Base-by-base conservation (phyloP, 1,140 invertebrate species). In the Mamestra configurata region DNA sequence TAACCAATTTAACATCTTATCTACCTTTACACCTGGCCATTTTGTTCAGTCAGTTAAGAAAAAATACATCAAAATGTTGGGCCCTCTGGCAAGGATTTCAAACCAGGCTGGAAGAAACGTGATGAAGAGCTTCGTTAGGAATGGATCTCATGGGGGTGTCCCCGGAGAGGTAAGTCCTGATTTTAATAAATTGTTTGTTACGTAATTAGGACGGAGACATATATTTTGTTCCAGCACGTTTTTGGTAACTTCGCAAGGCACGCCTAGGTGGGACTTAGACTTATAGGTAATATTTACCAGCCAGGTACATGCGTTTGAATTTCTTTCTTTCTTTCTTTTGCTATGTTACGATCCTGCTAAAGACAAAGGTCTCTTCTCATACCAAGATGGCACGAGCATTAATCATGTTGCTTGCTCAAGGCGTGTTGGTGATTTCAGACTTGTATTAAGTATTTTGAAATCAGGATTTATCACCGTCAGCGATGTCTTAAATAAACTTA, bases 161-260 rank as follows among this genome's bases (percentile, higher is more conserved):
- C 96, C 96, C 77, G 96, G 96, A 80, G 95, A 95, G 92, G 97
- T 97, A 95, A 93, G 93, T 88, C 31, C 13, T 7, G 35, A 22
- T 77, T 31, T 43, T 49, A 46, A 10, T 55, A 75, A 7, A 57
- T 77, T 51, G 79, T 79, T 49, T 80, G 68, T 89, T 89, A 90
- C 86, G 84, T 90, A 88, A 89, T 77, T 20, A 4, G 15, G 15
- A 4, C 37, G 3, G 31, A 35, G 31, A 35, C 31, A 43, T 15
- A n/a, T 49, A 4, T 66, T n/a, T 53, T 27, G 13, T 61, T 66
- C 18, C 18, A 40, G 18, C 31, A 66, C 61, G 61, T 64, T 64
- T 64, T 18, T 13, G 53, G 22, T 18, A 5, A 4, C n/a, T 53
- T 53, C 7, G n/a, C n/a, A 20, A 22, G 2, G 8, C 20, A 8